Conservation (phyloP, 2,113 vertebrate species). For the Ranitomeya variabilis region DNA sequence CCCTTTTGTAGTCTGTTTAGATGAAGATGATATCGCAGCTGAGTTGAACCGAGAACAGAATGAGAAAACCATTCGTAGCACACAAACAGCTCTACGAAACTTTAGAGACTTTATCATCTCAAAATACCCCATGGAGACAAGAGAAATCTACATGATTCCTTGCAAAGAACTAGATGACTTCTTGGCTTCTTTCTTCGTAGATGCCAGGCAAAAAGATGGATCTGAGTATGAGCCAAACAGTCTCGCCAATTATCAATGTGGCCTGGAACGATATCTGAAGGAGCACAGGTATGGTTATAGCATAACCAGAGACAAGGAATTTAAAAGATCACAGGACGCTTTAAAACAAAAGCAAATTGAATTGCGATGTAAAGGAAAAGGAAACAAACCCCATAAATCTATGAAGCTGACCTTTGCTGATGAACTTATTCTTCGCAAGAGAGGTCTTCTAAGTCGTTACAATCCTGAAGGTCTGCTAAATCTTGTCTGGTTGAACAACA, state of each 20-base stretch:
- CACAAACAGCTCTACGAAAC: constrained; percentile 82
- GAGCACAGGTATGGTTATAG: constrained; percentile 83
- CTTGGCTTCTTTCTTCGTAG: constrained; percentile 84
- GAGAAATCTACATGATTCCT: constrained; percentile 83
- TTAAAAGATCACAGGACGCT: constrained; percentile 83
- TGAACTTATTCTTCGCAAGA: constrained; percentile 81
- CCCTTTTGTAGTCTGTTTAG: constrained; percentile 69
- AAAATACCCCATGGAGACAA: constrained; percentile 80
- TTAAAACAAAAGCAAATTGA: constrained; percentile 83
- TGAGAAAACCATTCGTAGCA: constrained; percentile 86
- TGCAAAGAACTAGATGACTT: constrained; percentile 83
- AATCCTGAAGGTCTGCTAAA: constrained; percentile 82
- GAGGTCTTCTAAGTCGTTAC: constrained; percentile 79
- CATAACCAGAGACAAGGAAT: constrained; percentile 84
- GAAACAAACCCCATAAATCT: constrained; percentile 85
- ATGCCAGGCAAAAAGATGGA: constrained; percentile 83
- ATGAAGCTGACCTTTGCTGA: constrained; percentile 87
- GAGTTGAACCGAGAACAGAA: constrained; percentile 85
- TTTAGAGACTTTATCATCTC: constrained; percentile 84
- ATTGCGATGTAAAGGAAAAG: constrained; percentile 81
- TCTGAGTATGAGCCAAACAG: constrained; percentile 86
- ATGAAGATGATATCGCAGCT: constrained; percentile 79
- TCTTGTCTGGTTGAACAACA: constrained; percentile 86
- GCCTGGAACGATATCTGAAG: constrained; percentile 82
- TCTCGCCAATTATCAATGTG: constrained; percentile 85